These are phyloP conservation scores for Oreochromis mossambicus DNA, from an alignment of 2,797 vertebrate species.

Conservation along the genomic window DNA sequence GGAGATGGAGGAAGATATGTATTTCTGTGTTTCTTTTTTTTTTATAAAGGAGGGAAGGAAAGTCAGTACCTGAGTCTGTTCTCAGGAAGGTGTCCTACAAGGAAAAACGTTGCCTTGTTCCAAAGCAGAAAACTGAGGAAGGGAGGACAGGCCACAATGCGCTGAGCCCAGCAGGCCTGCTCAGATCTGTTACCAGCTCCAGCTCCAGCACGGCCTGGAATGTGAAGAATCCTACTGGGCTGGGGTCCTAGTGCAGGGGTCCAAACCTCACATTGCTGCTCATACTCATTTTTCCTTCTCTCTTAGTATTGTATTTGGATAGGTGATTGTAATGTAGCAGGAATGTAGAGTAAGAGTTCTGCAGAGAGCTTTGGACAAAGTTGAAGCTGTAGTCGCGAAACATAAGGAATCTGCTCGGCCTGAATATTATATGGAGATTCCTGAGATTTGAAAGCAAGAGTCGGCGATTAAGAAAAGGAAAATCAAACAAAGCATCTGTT, in stretches of 20 bases:
- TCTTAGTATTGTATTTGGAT: constrained; percentile 51
- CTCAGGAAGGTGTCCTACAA: constrained; percentile 66
- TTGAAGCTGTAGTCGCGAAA: neutral
- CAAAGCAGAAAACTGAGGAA: constrained; percentile 37
- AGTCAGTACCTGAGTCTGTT: constrained; percentile 68
- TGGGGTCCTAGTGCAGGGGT: constrained; percentile 67
- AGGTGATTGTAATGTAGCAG: constrained; percentile 51
- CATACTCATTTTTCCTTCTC: constrained; percentile 46
- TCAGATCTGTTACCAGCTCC: constrained; percentile 74
- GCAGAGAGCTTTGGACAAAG: constrained; percentile 16
- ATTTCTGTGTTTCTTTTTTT: constrained; percentile 20
- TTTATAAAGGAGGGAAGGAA: constrained; percentile 34
- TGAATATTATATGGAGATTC: neutral
- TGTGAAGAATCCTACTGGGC: constrained; percentile 77
- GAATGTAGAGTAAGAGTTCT: constrained; percentile 24
- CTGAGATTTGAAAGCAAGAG: neutral
- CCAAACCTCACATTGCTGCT: constrained; percentile 69
- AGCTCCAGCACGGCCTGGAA: constrained; percentile 73
- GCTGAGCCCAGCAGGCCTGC: constrained; percentile 71
- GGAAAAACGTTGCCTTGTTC: constrained; percentile 45
- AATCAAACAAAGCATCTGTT: neutral
- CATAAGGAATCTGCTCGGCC: neutral
- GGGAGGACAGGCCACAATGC: constrained; percentile 45
- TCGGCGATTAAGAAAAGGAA: neutral
- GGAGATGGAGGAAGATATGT: constrained; percentile 24